Conservation (phyloP, 2,888 invertebrate genomes). For the Caenorhabditis sp. region DNA sequence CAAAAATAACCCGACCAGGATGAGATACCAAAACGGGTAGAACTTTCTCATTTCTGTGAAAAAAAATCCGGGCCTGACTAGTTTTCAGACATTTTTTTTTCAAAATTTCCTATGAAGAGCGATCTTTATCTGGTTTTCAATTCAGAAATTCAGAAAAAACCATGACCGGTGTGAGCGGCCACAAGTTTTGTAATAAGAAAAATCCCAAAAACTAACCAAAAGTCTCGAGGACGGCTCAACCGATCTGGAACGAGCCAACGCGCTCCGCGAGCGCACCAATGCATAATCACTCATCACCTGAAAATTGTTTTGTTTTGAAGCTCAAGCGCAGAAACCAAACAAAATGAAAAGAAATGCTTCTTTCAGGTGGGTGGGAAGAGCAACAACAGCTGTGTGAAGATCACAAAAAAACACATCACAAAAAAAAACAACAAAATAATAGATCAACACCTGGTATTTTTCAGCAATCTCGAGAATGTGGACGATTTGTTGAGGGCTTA, state of each 20-base stretch:
- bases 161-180: too few relatives aligned
- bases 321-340: neutral
- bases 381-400: neutral
- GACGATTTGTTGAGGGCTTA: conserved; percentile 30
- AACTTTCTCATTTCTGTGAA: too few relatives aligned
- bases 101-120: too few relatives aligned
- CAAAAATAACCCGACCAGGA: too few relatives aligned
- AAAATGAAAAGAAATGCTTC: conserved; percentile 9
- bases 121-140: too few relatives aligned
- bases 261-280: conserved; percentile 61
- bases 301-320: neutral
- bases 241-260: conserved; percentile 53
- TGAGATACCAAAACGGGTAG: too few relatives aligned
- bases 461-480: conserved; percentile 19
- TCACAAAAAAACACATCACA: neutral
- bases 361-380: neutral
- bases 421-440: neutral
- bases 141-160: too few relatives aligned
- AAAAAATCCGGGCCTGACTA: too few relatives aligned
- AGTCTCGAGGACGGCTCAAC: conserved; percentile 37
- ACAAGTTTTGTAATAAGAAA: too few relatives aligned
- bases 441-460: conserved; percentile 4
- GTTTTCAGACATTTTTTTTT: too few relatives aligned
- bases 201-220: conserved; percentile 24
- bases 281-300: conserved; percentile 56